Evolutionary conservation across 2,797 vertebrate genomes (phyloP).

Genomic region (Lithobates sylvaticus): DNA sequence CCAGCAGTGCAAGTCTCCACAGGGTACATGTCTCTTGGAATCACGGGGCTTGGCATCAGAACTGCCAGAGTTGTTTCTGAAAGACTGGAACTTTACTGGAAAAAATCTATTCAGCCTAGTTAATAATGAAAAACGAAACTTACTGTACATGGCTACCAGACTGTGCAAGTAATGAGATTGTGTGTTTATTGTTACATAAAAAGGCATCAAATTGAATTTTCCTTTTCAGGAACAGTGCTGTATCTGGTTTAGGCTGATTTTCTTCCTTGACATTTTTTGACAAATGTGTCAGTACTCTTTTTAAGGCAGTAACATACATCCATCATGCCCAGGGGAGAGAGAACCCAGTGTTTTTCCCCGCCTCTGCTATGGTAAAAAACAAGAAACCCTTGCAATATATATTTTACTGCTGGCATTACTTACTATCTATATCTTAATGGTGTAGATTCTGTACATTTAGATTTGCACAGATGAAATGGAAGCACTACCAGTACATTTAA

Average conservation of each 20-base stretch:
- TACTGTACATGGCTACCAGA: conserved; percentile 32
- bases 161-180: conserved; percentile 11
- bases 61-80: conserved; percentile 21
- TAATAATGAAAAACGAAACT: conserved; percentile 23
- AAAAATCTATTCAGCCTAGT: conserved; percentile 18
- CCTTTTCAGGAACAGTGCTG: neutral
- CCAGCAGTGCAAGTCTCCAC: conserved; percentile 52
- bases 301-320: too few relatives aligned
- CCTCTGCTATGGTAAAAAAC: too few relatives aligned
- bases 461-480: too few relatives aligned
- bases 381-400: too few relatives aligned
- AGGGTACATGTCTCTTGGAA: conserved; percentile 43
- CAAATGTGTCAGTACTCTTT: too few relatives aligned
- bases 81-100: conserved; percentile 37
- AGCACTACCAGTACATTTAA: too few relatives aligned
- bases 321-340: too few relatives aligned
- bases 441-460: too few relatives aligned
- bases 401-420: too few relatives aligned
- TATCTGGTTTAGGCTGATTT: neutral
- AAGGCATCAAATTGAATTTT: neutral
- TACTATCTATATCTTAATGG: too few relatives aligned
- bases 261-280: too few relatives aligned
- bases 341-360: too few relatives aligned
- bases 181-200: conserved; percentile 4
- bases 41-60: conserved; percentile 14